Evolutionary conservation across 2,888 invertebrate species (phyloP).

Genomic region (Zonitis immaculata): DNA sequence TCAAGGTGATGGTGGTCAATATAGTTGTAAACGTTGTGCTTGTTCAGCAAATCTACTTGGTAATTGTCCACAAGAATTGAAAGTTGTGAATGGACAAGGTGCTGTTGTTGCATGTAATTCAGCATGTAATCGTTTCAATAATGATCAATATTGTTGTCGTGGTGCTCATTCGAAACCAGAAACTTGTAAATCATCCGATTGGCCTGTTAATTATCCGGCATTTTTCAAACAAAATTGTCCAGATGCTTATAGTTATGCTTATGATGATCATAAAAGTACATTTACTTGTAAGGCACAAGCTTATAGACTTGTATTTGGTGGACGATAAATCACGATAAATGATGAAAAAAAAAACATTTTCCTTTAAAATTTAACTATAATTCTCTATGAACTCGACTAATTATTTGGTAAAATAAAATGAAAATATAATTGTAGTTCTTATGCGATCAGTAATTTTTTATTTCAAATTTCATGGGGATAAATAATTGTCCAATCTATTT

Average conservation of each 20-base stretch:
- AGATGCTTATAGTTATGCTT: slow-evolving; percentile 53
- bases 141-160: slow-evolving; percentile 51
- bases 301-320: slow-evolving; percentile 40
- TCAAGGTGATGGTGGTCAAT: slow-evolving; percentile 33
- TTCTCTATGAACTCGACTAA: no score
- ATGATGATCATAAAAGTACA: slow-evolving; percentile 51
- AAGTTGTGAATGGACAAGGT: slow-evolving; percentile 28
- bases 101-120: slow-evolving; percentile 48
- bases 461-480: no score
- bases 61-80: slow-evolving; percentile 44
- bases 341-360: no score
- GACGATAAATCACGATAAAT: no score
- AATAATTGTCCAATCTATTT: no score
- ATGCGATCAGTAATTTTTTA: no score
- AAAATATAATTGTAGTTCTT: no score
- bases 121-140: slow-evolving; percentile 49
- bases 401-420: no score
- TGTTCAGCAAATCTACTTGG: slow-evolving; percentile 42
- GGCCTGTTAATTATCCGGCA: slow-evolving; percentile 44
- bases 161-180: slow-evolving; percentile 45
- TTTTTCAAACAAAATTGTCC: slow-evolving; percentile 51
- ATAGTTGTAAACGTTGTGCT: slow-evolving; percentile 42
- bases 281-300: slow-evolving; percentile 46
- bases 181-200: slow-evolving; percentile 44
- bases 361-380: no score